Conservation (phyloP, 2,113 vertebrate genomes). For the Apeltes quadracus region DNA sequence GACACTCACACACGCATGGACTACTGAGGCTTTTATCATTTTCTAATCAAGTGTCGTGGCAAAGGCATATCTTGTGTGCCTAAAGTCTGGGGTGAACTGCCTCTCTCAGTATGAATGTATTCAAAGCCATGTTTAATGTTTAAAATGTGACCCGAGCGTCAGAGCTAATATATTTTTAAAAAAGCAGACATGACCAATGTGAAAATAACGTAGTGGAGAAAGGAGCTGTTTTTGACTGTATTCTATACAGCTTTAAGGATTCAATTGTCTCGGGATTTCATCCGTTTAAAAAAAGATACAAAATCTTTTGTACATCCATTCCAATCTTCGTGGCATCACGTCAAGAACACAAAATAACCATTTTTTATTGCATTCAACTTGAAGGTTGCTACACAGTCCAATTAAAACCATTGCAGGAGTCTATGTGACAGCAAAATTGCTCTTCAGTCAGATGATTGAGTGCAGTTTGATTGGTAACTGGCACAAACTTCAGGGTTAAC, state of each 20-base stretch:
- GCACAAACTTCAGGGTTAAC: not conserved
- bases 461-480: not conserved
- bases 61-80: slow-evolving; percentile 67
- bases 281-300: no score
- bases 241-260: no score
- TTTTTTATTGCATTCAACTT: no score
- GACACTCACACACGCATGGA: no score
- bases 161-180: slow-evolving; percentile 70
- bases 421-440: not conserved
- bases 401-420: not conserved
- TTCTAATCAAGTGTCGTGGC: slow-evolving; percentile 76
- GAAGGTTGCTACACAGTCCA: not conserved
- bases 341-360: no score
- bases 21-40: slow-evolving; percentile 72
- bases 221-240: not conserved
- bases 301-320: no score
- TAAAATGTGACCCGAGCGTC: slow-evolving; percentile 72
- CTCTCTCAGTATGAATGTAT: slow-evolving; percentile 66
- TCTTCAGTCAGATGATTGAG: slow-evolving; percentile 16
- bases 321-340: no score
- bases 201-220: not conserved
- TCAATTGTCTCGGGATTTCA: no score
- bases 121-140: slow-evolving; percentile 75
- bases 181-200: slow-evolving; percentile 49
- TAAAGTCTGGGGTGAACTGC: slow-evolving; percentile 57